Base-by-base conservation (phyloP, 1,140 invertebrate genomes). In the Palaemon carinicauda region DNA sequence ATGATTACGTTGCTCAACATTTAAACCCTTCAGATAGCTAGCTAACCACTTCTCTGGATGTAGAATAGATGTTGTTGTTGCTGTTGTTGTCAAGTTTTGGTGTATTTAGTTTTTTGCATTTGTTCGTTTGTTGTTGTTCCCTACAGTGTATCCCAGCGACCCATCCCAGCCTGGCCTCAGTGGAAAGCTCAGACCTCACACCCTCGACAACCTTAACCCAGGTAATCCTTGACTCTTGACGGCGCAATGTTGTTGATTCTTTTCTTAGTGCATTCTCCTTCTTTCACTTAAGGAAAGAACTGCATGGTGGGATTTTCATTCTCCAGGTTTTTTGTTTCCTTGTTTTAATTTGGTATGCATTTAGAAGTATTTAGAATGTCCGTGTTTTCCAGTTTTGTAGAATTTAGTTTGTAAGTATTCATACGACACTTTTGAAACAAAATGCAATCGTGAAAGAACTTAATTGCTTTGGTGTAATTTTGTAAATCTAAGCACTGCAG, bases 71-170 rank as follows among this genome's bases (percentile, higher is more conserved):
- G 19, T 69, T 54, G 3, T 60, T n/a, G 10, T 0, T 83, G 17
- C 21, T 77, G 5, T 31, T 50, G 29, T 29, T 54, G 12, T 56
- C 17, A 41, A 21, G 53, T 1, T 14, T n/a, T 41, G 73, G 14
- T 75, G 53, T 60, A 56, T 50, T 56, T 31, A 56, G 69, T 33
- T 82, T n/a, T 24, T 75, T 73, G 60, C 27, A 21, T 50, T 82
- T 82, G 80, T 82, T 82, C 74, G 27, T 19, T 29, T 71, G 80
- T 33, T 82, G 80, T 82, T 82, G 80, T 82, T 74, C 53, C 52
- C 50, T 83, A 12, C 73, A 83, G 82, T 83, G 71, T 83, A 60
- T 56, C 82, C 73, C 82, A 83, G 82, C 73, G 82, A 74, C 53
- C 82, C 53, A 29, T 21, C 69, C 81, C 81, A 73, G 81, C 69